These are phyloP conservation scores for Iselma pallidipennis DNA, from an alignment of 2,888 invertebrate species.

Conservation along the genomic window DNA sequence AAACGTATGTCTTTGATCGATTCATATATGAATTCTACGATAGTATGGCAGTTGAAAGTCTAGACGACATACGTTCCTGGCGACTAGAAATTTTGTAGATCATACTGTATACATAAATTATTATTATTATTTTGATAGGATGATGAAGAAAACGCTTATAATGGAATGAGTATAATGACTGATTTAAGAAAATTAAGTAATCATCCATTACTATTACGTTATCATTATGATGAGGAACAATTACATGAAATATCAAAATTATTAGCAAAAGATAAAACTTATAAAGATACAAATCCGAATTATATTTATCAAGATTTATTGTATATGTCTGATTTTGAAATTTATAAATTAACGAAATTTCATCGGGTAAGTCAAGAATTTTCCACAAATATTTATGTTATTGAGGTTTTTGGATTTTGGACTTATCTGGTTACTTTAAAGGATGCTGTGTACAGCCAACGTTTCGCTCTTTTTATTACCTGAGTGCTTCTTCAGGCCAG, in stretches of 20 bases:
- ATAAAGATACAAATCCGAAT: constrained; percentile 76
- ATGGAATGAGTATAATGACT: constrained; percentile 84
- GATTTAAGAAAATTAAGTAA: constrained; percentile 92
- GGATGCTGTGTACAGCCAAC: too few species aligned
- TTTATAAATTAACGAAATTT: constrained; percentile 74
- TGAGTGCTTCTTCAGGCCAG: too few species aligned
- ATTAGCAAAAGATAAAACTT: constrained; percentile 67
- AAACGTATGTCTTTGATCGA: too few species aligned
- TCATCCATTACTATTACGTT: constrained; percentile 85
- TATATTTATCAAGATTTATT: constrained; percentile 86
- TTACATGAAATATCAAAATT: constrained; percentile 70
- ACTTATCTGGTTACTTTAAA: too few species aligned
- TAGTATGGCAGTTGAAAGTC: too few species aligned
- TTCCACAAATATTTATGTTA: background rate
- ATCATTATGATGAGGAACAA: constrained; percentile 69
- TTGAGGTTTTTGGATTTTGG: too few species aligned
- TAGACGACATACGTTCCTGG: too few species aligned
- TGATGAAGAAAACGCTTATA: constrained; percentile 50
- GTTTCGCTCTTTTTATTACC: too few species aligned
- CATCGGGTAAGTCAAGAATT: constrained; percentile 61
- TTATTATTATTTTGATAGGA: constrained; percentile 42
- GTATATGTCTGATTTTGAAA: constrained; percentile 90
- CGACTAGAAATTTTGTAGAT: too few species aligned
- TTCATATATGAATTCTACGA: too few species aligned
- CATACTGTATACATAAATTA: too few species aligned